phyloP scores from a whole-genome alignment of 2,888 invertebrate genomes.

The Lasioglossum malachurum region DNA sequence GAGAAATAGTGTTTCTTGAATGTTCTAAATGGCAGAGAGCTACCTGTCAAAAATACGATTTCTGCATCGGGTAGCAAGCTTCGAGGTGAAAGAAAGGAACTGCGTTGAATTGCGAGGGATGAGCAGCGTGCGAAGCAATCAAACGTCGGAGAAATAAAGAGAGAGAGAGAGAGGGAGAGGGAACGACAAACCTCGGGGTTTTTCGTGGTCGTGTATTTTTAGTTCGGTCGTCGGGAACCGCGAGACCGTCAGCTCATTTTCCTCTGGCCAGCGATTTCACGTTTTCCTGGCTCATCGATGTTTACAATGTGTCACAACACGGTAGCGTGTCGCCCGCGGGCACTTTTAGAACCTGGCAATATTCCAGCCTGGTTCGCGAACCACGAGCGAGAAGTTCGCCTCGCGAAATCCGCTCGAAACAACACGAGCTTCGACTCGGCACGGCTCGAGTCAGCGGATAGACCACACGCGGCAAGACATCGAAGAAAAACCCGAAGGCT shows the following conservation, averaged over 20 bases:
- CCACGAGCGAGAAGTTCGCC: background rate
- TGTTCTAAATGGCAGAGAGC: too few species aligned
- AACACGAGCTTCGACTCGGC: slow-evolving; percentile 1
- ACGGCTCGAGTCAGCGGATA: background rate
- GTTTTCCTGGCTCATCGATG: slow-evolving; percentile 66
- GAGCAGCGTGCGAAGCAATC: background rate
- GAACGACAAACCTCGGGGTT: background rate
- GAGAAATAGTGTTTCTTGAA: too few species aligned
- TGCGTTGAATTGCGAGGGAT: background rate
- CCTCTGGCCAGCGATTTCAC: slow-evolving; percentile 52
- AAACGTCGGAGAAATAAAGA: background rate
- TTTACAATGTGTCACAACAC: slow-evolving; percentile 73
- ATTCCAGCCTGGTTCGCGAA: slow-evolving; percentile 35
- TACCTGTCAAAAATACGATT: too few species aligned
- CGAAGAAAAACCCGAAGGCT: slow-evolving; percentile 22
- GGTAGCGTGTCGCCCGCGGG: slow-evolving; percentile 57
- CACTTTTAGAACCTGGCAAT: slow-evolving; percentile 70
- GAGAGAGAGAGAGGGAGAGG: background rate
- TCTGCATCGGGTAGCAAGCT: background rate
- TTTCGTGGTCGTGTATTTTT: slow-evolving; percentile 47
- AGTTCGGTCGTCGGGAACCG: slow-evolving; percentile 41
- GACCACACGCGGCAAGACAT: background rate
- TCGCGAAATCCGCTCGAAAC: slow-evolving; percentile 1
- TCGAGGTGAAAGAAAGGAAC: background rate
- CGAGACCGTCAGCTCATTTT: slow-evolving; percentile 54